Conservation (phyloP, 2,113 vertebrate species). For the Arizona elegans region DNA sequence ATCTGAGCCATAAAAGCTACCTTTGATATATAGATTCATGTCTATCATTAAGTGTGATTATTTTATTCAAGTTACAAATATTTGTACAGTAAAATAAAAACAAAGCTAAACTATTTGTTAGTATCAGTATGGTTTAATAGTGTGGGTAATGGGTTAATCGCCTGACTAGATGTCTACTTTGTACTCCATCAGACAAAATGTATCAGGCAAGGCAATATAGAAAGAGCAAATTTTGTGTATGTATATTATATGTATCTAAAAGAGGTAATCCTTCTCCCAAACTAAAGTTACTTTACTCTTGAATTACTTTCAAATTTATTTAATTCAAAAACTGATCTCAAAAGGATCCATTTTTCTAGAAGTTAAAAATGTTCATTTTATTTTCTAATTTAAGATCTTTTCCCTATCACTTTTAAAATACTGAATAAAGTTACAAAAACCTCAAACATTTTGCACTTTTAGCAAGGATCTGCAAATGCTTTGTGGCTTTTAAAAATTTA, state of each 20-base stretch:
- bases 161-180: conserved; percentile 36
- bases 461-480: background rate
- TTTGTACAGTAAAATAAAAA: background rate
- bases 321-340: conserved; percentile 4
- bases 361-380: conserved; percentile 5
- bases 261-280: conserved; percentile 43
- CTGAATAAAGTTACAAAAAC: background rate
- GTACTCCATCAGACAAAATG: conserved; percentile 30
- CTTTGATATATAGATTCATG: background rate
- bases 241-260: conserved; percentile 41
- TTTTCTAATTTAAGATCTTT: background rate
- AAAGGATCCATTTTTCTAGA: background rate
- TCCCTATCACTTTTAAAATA: background rate
- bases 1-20: background rate
- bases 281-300: conserved; percentile 25
- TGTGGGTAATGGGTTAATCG: background rate
- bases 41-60: background rate
- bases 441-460: background rate
- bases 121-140: background rate
- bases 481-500: background rate
- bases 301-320: conserved; percentile 6
- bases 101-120: background rate
- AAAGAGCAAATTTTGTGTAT: background rate
- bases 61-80: background rate
- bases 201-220: conserved; percentile 44